Base-by-base conservation (phyloP, 2,113 vertebrate species). In the Oreotrochilus melanogaster region DNA sequence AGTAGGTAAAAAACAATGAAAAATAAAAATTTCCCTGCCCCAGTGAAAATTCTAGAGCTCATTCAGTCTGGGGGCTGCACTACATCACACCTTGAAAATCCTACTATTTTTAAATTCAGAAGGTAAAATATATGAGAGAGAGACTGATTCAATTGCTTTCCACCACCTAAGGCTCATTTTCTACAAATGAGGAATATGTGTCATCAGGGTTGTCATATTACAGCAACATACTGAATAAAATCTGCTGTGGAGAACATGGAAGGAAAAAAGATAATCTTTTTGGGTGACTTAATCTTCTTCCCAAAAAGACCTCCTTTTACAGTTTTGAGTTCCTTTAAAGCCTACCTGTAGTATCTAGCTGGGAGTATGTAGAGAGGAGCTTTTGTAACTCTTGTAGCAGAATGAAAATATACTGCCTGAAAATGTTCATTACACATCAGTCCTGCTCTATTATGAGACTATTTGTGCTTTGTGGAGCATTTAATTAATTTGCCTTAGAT, bases 1-100 rank as follows among this genome's bases (percentile, higher is more conserved):
- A 0, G 0, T 12, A 35, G 22, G 11, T 7, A 76, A 54, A 78
- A 51, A 50, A 3, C 7, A 56, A 42, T 3, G 1, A 43, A 74
- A 73, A 56, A 7, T 7, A 10, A 23, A 81, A 31, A 23, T 42
- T 33, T 25, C 4, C 17, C 11, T 37, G 9, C 7, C 8, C 2
- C 22, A 28, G 16, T n/a, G 25, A 42, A 15, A 5, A 23, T 12
- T 7, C 4, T 3, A 30, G 6, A 75, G 27, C 8, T 66, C 12
- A 7, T 27, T 24, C 42, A 74, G 1, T 21, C 21, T 18, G 19
- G 11, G 11, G 2, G 33, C 17, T 33, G 31, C 39, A 43, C 24
- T 33, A 19, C 33, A 73, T 7, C 31, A 78, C 31, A 3, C 12
- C 79, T n/a, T 54, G 27, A 47, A 51, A 83, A 57, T 48, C 11